A percentile compares a stretch with the other conserved stretches of the same genome.
phyloP scores from a whole-genome alignment of 2,113 vertebrate species.

The Lathamus discolor region DNA sequence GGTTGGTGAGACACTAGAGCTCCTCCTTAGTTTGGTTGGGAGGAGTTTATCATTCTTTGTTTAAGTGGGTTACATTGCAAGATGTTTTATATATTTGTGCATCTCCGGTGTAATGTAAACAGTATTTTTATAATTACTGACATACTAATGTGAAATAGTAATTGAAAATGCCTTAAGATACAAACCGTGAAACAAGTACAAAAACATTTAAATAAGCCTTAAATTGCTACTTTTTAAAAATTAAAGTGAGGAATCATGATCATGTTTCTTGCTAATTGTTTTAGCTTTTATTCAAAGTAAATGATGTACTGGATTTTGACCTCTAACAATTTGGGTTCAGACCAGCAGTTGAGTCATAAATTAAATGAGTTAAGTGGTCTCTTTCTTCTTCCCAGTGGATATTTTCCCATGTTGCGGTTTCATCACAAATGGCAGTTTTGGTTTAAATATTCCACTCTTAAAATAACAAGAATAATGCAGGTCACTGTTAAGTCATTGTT shows the following conservation, averaged over 20 bases:
- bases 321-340: slow-evolving; percentile 43
- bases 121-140: slow-evolving; percentile 31
- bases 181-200: slow-evolving; percentile 30
- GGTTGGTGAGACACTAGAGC: not conserved
- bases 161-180: slow-evolving; percentile 32
- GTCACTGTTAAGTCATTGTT: slow-evolving; percentile 39
- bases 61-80: not conserved
- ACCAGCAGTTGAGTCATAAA: slow-evolving; percentile 48
- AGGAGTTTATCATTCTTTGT: not conserved
- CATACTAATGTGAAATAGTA: slow-evolving; percentile 1
- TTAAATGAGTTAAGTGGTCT: slow-evolving; percentile 45
- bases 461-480: slow-evolving; percentile 41
- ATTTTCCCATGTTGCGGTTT: slow-evolving; percentile 39
- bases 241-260: slow-evolving; percentile 14
- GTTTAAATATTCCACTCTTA: slow-evolving; percentile 44
- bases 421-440: slow-evolving; percentile 27
- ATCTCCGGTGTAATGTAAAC: slow-evolving; percentile 16
- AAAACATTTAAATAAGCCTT: slow-evolving; percentile 36
- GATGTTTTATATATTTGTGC: not conserved
- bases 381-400: slow-evolving; percentile 52
- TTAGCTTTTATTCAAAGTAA: slow-evolving; percentile 43
- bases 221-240: slow-evolving; percentile 38
- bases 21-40: not conserved
- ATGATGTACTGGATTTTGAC: slow-evolving; percentile 40
- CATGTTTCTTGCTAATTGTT: slow-evolving; percentile 53